These are phyloP conservation scores for Brachionus calyciflorus DNA, from an alignment of 1,140 invertebrate genomes.

Conservation along the genomic window DNA sequence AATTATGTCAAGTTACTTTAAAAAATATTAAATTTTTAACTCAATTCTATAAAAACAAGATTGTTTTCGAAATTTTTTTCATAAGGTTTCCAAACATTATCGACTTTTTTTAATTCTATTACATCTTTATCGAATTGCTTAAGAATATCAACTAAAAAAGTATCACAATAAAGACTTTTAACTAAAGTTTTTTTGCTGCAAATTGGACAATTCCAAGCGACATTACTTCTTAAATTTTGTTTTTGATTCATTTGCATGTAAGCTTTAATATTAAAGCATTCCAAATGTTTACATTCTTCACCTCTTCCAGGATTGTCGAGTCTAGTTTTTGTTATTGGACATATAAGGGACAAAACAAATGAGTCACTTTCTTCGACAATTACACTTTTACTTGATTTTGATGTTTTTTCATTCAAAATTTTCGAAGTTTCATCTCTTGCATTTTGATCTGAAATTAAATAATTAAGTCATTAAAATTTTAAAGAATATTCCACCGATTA, in stretches of 20 bases:
- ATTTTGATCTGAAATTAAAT: neutral
- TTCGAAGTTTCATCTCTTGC: neutral
- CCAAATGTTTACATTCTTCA: constrained; percentile 84
- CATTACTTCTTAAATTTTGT: constrained; percentile 67
- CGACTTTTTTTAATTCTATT: neutral
- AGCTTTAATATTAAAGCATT: constrained; percentile 92
- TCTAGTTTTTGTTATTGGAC: neutral
- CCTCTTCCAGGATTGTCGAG: constrained; percentile 72
- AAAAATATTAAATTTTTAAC: too few species aligned
- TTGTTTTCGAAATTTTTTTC: too few species aligned
- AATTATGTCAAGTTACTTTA: too few species aligned
- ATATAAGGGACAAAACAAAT: neutral
- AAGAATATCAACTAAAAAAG: neutral
- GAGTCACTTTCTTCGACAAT: neutral
- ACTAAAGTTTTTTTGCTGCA: constrained; percentile 86
- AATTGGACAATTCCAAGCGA: constrained; percentile 95
- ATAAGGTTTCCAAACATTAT: too few species aligned
- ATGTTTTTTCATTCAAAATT: neutral
- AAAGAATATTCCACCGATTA: too few species aligned
- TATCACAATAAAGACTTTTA: constrained; percentile 78
- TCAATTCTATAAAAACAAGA: too few species aligned
- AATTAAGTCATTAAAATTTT: too few species aligned
- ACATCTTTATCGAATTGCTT: neutral
- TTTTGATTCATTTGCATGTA: constrained; percentile 94
- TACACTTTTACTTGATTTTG: neutral